A percentile compares a stretch with the other conserved stretches of the same genome.
phyloP scores from a whole-genome alignment of 2,113 vertebrate genomes.

The Menidia beryllina region DNA sequence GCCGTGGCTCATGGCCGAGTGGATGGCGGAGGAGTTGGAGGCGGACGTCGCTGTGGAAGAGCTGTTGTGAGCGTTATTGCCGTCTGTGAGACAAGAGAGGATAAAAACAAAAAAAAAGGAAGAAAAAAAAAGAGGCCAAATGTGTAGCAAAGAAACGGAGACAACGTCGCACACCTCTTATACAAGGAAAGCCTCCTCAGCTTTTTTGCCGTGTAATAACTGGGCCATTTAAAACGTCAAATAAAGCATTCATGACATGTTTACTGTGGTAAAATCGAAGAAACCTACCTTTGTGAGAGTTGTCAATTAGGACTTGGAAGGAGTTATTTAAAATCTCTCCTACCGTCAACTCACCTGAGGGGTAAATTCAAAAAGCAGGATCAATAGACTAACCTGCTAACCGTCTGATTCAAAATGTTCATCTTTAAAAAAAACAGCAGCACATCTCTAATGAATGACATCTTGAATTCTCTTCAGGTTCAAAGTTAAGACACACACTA shows the following conservation, averaged over 20 bases:
- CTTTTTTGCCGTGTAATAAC: slow-evolving; percentile 31
- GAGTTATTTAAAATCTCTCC: slow-evolving; percentile 83
- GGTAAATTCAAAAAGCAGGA: slow-evolving; percentile 83
- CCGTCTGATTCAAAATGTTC: slow-evolving; percentile 41
- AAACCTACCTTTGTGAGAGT: slow-evolving; percentile 80
- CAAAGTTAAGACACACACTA: slow-evolving; percentile 44
- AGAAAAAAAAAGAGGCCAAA: neutral
- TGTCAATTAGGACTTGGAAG: slow-evolving; percentile 82
- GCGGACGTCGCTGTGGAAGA: slow-evolving; percentile 86
- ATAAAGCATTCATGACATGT: slow-evolving; percentile 53
- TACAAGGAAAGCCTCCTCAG: slow-evolving; percentile 36
- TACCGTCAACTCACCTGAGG: slow-evolving; percentile 82
- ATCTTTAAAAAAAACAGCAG: slow-evolving; percentile 49
- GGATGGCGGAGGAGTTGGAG: slow-evolving; percentile 76
- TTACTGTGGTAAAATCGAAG: slow-evolving; percentile 67
- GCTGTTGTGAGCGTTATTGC: slow-evolving; percentile 93
- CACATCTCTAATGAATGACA: slow-evolving; percentile 41
- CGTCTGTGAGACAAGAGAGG: slow-evolving; percentile 89
- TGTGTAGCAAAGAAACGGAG: neutral
- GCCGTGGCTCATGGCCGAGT: slow-evolving; percentile 74
- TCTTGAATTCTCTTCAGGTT: slow-evolving; percentile 20
- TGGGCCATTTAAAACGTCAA: slow-evolving; percentile 55
- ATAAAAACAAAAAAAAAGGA: slow-evolving; percentile 5
- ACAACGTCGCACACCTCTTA: slow-evolving; percentile 4
- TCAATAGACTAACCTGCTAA: slow-evolving; percentile 76